Evolutionary conservation across 2,888 invertebrate genomes (phyloP).

Genomic region (Caenorhabditis doughertyi): DNA sequence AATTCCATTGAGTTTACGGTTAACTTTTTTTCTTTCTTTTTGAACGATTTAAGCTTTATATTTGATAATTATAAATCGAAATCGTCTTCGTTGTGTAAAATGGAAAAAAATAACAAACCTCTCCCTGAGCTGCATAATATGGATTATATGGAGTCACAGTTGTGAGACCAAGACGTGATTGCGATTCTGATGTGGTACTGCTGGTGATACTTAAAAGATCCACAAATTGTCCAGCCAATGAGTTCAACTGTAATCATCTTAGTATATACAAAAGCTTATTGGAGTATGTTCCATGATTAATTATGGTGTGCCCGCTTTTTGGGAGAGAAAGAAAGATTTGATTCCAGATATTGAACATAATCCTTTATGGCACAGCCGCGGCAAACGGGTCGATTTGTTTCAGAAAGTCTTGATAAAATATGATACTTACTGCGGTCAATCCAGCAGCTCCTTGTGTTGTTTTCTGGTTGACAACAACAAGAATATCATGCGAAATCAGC

Average conservation of each 20-base stretch:
- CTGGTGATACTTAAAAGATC: slow-evolving; percentile 30
- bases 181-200: not conserved
- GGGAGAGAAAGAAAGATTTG: too few relatives aligned
- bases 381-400: too few relatives aligned
- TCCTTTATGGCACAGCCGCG: too few relatives aligned
- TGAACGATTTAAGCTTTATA: not conserved
- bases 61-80: not conserved
- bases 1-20: too few relatives aligned
- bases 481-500: slow-evolving; percentile 52
- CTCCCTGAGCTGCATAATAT: slow-evolving; percentile 37
- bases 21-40: too few relatives aligned
- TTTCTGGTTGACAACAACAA: slow-evolving; percentile 49
- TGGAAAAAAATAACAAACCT: slow-evolving; percentile 8
- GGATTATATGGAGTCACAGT: slow-evolving; percentile 50
- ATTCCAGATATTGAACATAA: too few relatives aligned
- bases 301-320: not conserved
- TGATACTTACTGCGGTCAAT: slow-evolving; percentile 22
- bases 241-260: slow-evolving; percentile 40
- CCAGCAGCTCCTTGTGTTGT: slow-evolving; percentile 17
- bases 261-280: too few relatives aligned
- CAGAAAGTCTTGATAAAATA: too few relatives aligned
- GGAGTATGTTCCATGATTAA: too few relatives aligned
- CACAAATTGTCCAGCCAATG: slow-evolving; percentile 19
- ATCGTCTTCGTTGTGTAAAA: not conserved
- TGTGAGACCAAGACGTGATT: slow-evolving; percentile 39